A percentile compares a stretch with the other conserved stretches of the same genome.
phyloP scores from a whole-genome alignment of 2,888 invertebrate species.

The Belgica antarctica region DNA sequence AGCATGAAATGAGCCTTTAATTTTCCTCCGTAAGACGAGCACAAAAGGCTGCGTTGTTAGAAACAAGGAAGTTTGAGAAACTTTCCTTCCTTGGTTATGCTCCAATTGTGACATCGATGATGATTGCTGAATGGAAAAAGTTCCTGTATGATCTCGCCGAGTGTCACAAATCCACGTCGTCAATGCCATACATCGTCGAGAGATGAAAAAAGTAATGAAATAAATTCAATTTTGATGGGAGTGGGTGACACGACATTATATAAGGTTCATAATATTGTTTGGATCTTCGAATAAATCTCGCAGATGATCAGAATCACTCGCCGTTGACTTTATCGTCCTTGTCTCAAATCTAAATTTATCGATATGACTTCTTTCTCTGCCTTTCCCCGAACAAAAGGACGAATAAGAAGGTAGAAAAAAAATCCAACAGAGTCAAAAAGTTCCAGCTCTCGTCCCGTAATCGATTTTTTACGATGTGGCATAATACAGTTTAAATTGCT shows the following conservation, averaged over 20 bases:
- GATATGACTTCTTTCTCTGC: neutral
- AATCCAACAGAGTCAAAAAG: neutral
- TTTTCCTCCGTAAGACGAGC: neutral
- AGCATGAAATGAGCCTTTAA: conserved; percentile 6
- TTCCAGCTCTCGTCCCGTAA: conserved; percentile 24
- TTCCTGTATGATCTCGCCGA: too few species aligned
- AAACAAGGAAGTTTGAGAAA: neutral
- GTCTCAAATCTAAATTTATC: neutral
- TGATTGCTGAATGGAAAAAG: too few species aligned
- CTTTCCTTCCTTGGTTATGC: too few species aligned
- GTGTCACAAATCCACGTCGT: neutral
- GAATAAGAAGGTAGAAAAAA: too few species aligned
- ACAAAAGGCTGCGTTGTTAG: neutral
- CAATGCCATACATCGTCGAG: neutral
- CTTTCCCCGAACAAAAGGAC: neutral
- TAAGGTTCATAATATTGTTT: neutral
- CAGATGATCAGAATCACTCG: neutral
- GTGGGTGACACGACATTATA: neutral
- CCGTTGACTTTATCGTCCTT: neutral
- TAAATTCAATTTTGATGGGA: neutral
- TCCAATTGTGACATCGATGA: too few species aligned
- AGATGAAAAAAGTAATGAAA: conserved; percentile 1
- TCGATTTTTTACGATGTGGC: conserved; percentile 27
- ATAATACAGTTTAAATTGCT: conserved; percentile 30
- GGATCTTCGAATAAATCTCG: neutral